Evolutionary conservation across 1,140 invertebrate genomes (phyloP).

Genomic region (Ceratina australensis): DNA sequence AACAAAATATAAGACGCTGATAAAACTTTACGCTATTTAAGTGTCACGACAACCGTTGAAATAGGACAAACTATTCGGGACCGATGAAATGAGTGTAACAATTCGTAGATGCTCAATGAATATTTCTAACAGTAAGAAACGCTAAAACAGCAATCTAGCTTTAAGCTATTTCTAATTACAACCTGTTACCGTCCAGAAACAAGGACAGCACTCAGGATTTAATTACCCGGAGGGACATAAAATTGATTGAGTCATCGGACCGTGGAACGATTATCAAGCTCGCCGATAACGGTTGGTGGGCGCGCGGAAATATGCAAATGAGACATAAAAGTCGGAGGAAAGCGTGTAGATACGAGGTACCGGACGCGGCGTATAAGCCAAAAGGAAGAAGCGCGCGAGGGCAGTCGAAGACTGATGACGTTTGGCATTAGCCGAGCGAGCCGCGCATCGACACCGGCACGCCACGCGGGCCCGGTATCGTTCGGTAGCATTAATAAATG

Average conservation of each 20-base stretch:
- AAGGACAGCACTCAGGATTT: neutral
- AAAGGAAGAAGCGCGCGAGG: neutral
- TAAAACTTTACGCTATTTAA: too few relatives aligned
- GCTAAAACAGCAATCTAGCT: too few relatives aligned
- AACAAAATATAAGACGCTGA: too few relatives aligned
- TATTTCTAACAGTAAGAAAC: too few relatives aligned
- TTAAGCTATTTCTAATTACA: neutral
- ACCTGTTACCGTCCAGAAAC: neutral
- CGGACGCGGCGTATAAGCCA: neutral
- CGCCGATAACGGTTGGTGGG: conserved; percentile 24
- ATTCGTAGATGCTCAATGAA: too few relatives aligned
- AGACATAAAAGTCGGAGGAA: conserved; percentile 10
- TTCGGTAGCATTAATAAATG: conserved; percentile 62
- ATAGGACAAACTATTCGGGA: too few relatives aligned
- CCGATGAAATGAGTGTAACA: too few relatives aligned
- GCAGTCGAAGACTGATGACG: conserved; percentile 53
- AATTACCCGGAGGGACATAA: conserved; percentile 23
- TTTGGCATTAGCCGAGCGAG: conserved; percentile 59
- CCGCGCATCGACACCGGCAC: conserved; percentile 41
- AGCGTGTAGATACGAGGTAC: neutral
- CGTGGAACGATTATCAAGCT: conserved; percentile 25
- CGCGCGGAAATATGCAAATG: conserved; percentile 35
- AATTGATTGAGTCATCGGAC: conserved; percentile 48
- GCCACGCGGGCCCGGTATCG: conserved; percentile 17
- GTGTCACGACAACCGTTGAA: too few relatives aligned